Conservation (phyloP, 2,888 invertebrate species). For the Drosophila ustulata region DNA sequence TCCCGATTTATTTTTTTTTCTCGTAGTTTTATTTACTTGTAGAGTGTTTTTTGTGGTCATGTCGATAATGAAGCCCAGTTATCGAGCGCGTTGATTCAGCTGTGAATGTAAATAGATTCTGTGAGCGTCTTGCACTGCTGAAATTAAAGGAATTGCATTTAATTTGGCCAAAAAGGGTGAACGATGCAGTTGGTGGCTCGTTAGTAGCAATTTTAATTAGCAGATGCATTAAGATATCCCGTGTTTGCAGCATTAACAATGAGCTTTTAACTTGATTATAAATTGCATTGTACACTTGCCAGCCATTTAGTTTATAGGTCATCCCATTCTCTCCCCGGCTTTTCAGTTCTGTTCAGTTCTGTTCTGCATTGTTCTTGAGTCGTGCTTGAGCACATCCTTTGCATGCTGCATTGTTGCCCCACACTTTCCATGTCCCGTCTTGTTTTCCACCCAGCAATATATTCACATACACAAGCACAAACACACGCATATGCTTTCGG, state of each 20-base stretch:
- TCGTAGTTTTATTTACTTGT: conserved; percentile 43
- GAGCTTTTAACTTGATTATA: conserved; percentile 44
- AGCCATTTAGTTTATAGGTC: conserved; percentile 47
- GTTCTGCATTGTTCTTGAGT: conserved; percentile 20
- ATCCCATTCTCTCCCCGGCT: background rate
- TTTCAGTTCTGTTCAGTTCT: background rate
- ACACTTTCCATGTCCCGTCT: conserved; percentile 40
- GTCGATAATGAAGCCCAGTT: conserved; percentile 24
- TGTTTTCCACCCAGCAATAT: conserved; percentile 38
- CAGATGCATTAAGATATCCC: conserved; percentile 46
- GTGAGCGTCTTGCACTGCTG: conserved; percentile 5
- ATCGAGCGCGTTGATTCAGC: conserved; percentile 35
- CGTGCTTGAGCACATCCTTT: conserved; percentile 25
- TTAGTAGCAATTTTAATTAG: conserved; percentile 51
- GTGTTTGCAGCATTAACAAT: conserved; percentile 28
- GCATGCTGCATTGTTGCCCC: conserved; percentile 18
- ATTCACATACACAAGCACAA: conserved; percentile 9
- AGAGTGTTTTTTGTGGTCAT: conserved; percentile 55
- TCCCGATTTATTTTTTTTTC: conserved; percentile 9
- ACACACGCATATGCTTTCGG: conserved; percentile 62
- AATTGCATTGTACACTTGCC: conserved; percentile 49
- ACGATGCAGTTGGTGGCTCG: conserved; percentile 12
- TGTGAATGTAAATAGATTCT: conserved; percentile 47
- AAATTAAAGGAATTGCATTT: conserved; percentile 3
- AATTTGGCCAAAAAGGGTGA: background rate